Percentiles rank a stretch among this genome's conserved stretches.
Conservation (phyloP, 2,888 invertebrate genomes). For the Eristalinus sepulchralis region DNA sequence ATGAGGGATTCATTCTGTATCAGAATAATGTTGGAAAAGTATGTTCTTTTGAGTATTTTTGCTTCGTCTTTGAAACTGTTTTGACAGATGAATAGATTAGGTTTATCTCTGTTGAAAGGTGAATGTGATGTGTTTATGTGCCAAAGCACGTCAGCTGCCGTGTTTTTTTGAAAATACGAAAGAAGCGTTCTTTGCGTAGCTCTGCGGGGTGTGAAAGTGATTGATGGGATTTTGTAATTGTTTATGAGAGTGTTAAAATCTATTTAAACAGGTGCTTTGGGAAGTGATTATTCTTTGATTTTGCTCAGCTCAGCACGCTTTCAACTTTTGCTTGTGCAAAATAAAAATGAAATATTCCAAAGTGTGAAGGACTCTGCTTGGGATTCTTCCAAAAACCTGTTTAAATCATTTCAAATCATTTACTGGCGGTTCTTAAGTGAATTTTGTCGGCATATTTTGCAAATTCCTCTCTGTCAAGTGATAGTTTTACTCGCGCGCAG, state of each 20-base stretch:
- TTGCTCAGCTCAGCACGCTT: background rate
- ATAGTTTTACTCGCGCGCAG: no score
- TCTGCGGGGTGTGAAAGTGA: background rate
- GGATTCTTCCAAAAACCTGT: background rate
- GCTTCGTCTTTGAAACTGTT: background rate
- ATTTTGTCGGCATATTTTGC: background rate
- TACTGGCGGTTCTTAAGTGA: background rate
- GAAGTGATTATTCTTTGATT: no score
- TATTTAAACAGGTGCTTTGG: background rate
- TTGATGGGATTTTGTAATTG: background rate
- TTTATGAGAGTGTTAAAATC: background rate
- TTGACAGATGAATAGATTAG: constrained; percentile 26
- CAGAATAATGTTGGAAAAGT: constrained; percentile 71
- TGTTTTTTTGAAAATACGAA: background rate
- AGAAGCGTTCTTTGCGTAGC: background rate
- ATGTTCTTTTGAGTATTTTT: constrained; percentile 15
- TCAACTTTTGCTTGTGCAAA: background rate
- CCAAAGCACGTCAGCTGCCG: background rate
- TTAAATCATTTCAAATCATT: background rate
- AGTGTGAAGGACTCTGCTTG: background rate
- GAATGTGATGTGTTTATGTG: constrained; percentile 21
- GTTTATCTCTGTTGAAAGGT: background rate
- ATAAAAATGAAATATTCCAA: background rate
- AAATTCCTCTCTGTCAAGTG: background rate
- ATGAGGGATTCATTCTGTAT: constrained; percentile 74